Base-by-base conservation (phyloP, 1,140 invertebrate genomes). In the Bombyx mandarina region DNA sequence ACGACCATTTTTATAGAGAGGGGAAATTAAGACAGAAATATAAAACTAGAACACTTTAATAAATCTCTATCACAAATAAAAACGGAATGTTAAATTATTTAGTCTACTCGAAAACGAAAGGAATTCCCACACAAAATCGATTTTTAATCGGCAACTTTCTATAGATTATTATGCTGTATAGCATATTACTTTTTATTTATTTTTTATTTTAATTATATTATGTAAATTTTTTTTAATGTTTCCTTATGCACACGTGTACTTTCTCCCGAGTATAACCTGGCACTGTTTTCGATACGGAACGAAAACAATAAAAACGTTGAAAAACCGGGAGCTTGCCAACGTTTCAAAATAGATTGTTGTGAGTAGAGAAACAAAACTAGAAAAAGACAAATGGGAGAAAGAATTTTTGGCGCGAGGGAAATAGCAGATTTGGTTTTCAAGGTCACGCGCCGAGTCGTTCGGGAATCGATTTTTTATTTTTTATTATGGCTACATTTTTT, bases 101-200 rank as follows among this genome's bases (percentile, higher is more conserved):
- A 18, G 54, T 50, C 35, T 26, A 52, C 10, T 49, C 50, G 60
- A 67, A 56, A 62, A 47, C 52, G 56, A 57, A 58, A 63, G 69
- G 26, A 35, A 35, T 35, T 35, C 26, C 26, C 26, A 35, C 26
- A 35, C 2, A 35, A 49, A 68, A 62, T 8, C 66, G 64, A 65
- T 71, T 77, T 65, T 73, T 73, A 4, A 60, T 58, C n/a, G 71
- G 71, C 54, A 76, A 62, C 54, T 80, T 75, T 62, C 58, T 71
- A 48, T 58, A 72, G 50, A 72, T 64, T 53, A 73, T 69, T 67
- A 72, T 71, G 73, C 72, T 75, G 73, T 79, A 73, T 71, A 78
- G 75, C 73, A 81, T 79, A 77, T 67, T 81, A 79, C 67, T 52
- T 56, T 60, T 18, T 18, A 18, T 18, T 18, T 18, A 18, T 18